These are phyloP conservation scores for Gallinago stenura DNA, from an alignment of 2,797 vertebrate species.

Conservation along the genomic window DNA sequence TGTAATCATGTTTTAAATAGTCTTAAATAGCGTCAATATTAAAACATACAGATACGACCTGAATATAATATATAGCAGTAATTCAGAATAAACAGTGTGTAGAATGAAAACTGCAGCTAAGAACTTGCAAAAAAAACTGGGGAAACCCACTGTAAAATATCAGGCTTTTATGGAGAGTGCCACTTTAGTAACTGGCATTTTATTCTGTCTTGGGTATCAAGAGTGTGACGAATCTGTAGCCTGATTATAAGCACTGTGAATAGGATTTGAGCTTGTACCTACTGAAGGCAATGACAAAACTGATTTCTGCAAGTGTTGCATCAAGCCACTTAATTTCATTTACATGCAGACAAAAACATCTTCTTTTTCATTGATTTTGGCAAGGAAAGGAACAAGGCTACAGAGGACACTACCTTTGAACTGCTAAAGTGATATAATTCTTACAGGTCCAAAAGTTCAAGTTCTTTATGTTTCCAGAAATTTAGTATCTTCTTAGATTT, in stretches of 20 bases:
- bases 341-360: background rate
- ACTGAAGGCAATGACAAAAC: background rate
- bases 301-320: conserved; percentile 6
- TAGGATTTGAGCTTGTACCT: conserved; percentile 9
- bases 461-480: background rate
- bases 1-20: conserved; percentile 44
- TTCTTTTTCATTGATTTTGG: background rate
- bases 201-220: background rate
- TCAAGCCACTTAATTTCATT: conserved; percentile 18
- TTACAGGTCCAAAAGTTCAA: background rate
- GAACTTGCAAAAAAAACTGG: background rate
- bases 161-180: background rate
- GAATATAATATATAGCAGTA: background rate
- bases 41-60: background rate
- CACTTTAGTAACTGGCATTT: background rate
- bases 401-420: background rate
- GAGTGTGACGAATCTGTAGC: background rate
- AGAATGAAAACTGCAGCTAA: background rate
- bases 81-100: background rate
- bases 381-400: background rate
- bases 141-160: background rate
- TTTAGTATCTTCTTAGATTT: background rate
- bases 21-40: conserved; percentile 24
- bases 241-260: background rate
- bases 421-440: background rate